These are phyloP conservation scores for Glomeris marginata DNA, from an alignment of 2,888 invertebrate genomes.

Conservation along the genomic window DNA sequence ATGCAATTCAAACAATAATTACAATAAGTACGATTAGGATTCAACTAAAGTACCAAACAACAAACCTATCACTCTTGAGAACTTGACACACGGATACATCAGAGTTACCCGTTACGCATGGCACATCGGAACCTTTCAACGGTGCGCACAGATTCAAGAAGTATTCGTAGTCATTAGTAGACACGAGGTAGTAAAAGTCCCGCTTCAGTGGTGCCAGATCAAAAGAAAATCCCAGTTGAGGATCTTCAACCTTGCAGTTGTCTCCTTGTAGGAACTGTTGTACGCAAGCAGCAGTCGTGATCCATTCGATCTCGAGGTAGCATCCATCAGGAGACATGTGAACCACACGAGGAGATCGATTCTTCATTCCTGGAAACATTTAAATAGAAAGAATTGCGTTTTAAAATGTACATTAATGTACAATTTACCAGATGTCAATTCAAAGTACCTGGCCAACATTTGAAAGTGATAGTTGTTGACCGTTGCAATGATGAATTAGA, in stretches of 20 bases:
- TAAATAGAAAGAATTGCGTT: not conserved
- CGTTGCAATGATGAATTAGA: not conserved
- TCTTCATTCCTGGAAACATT: not conserved
- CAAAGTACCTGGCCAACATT: conserved; percentile 6
- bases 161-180: conserved; percentile 21
- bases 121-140: conserved; percentile 17
- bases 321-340: conserved; percentile 7
- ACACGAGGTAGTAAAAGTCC: conserved; percentile 18
- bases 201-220: conserved; percentile 23
- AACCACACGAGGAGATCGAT: conserved; percentile 4
- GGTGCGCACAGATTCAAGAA: conserved; percentile 25
- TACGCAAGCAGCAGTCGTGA: conserved; percentile 10
- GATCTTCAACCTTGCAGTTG: conserved; percentile 18
- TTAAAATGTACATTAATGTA: not conserved
- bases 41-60: not conserved
- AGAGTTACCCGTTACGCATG: conserved; percentile 18
- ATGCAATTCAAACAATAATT: conserved; percentile 3
- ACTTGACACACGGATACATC: conserved; percentile 25
- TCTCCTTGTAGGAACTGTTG: conserved; percentile 12
- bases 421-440: not conserved
- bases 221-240: conserved; percentile 22
- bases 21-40: not conserved
- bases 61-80: conserved; percentile 10
- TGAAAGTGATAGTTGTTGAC: conserved; percentile 5
- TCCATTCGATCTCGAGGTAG: conserved; percentile 12